Evolutionary conservation across 37 sponge, comb jelly and placozoan species (phyloP).

Genomic region (Ephydatia muelleri): DNA sequence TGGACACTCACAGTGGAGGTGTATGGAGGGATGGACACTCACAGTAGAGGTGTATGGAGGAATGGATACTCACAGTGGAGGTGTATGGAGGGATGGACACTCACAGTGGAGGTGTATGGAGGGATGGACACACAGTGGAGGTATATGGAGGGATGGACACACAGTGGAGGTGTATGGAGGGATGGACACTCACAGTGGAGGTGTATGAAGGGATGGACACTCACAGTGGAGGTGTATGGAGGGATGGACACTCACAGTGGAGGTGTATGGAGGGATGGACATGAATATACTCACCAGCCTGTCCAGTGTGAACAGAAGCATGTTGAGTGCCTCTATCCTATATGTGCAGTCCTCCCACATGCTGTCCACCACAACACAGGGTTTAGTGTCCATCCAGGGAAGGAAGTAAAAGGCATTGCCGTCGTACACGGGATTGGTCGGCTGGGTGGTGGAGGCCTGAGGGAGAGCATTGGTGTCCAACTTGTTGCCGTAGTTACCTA

Average conservation of each 20-base stretch:
- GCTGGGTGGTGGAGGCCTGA: slow-evolving; percentile 91
- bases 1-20: too few relatives aligned
- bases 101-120: too few relatives aligned
- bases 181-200: too few relatives aligned
- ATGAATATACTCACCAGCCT: slow-evolving; percentile 33
- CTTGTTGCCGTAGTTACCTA: slow-evolving; percentile 97
- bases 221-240: neutral
- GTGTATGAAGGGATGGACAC: neutral
- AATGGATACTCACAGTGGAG: too few relatives aligned
- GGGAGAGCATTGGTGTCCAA: slow-evolving; percentile 82
- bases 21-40: too few relatives aligned
- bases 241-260: slow-evolving; percentile 15
- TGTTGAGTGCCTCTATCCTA: slow-evolving; percentile 84
- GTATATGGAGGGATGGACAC: neutral
- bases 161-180: too few relatives aligned
- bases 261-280: neutral
- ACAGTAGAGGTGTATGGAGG: too few relatives aligned
- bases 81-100: too few relatives aligned
- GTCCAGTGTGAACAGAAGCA: slow-evolving; percentile 60
- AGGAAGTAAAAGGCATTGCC: slow-evolving; percentile 89
- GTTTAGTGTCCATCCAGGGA: slow-evolving; percentile 95
- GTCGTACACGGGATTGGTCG: slow-evolving; percentile 92
- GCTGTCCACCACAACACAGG: slow-evolving; percentile 78
- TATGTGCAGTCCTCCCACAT: slow-evolving; percentile 98
- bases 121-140: too few relatives aligned